Conservation (phyloP, 2,113 vertebrate species). For the Hippocampus mohnikei region DNA sequence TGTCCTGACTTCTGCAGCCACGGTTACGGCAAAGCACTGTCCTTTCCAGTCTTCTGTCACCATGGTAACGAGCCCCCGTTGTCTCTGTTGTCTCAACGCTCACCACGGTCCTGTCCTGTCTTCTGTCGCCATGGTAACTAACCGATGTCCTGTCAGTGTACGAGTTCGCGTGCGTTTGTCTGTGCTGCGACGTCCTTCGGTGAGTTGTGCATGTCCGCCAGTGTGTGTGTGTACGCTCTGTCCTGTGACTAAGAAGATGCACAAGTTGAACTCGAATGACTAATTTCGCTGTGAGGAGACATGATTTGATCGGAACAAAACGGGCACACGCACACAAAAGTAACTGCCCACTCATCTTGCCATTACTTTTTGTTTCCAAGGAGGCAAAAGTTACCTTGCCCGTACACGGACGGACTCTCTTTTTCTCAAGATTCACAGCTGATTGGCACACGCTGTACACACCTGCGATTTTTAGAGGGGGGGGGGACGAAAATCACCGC, state of each 20-base stretch:
- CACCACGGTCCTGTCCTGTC: too few species aligned
- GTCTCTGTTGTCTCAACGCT: too few species aligned
- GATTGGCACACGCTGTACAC: background rate
- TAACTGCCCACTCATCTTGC: constrained; percentile 1
- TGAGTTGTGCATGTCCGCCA: background rate
- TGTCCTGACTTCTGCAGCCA: background rate
- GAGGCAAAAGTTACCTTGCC: background rate
- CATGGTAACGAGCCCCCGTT: background rate
- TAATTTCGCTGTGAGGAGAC: background rate
- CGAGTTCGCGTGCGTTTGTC: background rate
- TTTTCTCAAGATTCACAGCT: too few species aligned
- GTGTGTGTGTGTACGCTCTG: background rate
- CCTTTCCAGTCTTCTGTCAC: background rate
- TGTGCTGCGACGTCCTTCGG: background rate
- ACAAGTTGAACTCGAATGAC: constrained; percentile 3
- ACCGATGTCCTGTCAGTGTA: background rate
- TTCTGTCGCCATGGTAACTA: background rate
- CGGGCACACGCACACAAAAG: background rate
- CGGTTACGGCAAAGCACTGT: background rate
- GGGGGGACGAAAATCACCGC: background rate
- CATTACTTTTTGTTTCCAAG: background rate
- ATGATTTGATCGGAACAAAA: background rate
- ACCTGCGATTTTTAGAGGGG: background rate
- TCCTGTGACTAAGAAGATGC: background rate
- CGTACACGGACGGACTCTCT: background rate